Evolutionary conservation across 2,888 invertebrate species (phyloP).

Genomic region (Oscheius sp.): DNA sequence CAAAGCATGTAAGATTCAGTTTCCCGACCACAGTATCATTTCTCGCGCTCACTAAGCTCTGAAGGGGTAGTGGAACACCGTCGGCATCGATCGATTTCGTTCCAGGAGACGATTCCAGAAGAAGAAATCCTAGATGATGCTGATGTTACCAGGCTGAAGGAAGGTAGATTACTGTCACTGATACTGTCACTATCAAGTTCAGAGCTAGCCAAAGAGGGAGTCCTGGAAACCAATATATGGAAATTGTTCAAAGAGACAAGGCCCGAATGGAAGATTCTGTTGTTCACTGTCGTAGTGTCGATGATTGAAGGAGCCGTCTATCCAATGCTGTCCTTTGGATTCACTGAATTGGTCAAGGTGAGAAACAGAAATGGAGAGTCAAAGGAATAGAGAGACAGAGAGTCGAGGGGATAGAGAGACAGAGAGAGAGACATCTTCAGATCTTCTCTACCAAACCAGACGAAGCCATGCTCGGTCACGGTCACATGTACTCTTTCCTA

Average conservation of each 20-base stretch:
- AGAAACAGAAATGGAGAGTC: not conserved
- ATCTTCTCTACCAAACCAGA: not conserved
- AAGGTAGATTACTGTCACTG: too few relatives aligned
- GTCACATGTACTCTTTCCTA: not conserved
- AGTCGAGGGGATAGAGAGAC: too few relatives aligned
- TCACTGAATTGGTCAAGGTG: slow-evolving; percentile 41
- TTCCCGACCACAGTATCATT: not conserved
- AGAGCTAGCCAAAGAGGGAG: slow-evolving; percentile 45
- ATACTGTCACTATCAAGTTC: too few relatives aligned
- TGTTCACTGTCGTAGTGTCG: slow-evolving; percentile 73
- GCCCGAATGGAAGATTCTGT: slow-evolving; percentile 74
- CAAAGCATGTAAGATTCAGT: not conserved
- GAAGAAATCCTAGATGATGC: not conserved
- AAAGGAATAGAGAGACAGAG: too few relatives aligned
- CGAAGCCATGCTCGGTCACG: not conserved
- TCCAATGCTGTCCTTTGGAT: slow-evolving; percentile 76
- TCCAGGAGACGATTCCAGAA: not conserved
- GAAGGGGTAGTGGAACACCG: not conserved
- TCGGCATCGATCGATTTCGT: not conserved
- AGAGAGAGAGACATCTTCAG: not conserved
- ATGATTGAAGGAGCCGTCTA: slow-evolving; percentile 74
- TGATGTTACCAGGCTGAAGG: too few relatives aligned
- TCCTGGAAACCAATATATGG: slow-evolving; percentile 43
- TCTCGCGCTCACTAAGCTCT: too few relatives aligned
- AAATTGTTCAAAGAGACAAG: slow-evolving; percentile 73